phyloP scores from a whole-genome alignment of 23 tunicate genomes.

The Clavelina lepadiformis region DNA sequence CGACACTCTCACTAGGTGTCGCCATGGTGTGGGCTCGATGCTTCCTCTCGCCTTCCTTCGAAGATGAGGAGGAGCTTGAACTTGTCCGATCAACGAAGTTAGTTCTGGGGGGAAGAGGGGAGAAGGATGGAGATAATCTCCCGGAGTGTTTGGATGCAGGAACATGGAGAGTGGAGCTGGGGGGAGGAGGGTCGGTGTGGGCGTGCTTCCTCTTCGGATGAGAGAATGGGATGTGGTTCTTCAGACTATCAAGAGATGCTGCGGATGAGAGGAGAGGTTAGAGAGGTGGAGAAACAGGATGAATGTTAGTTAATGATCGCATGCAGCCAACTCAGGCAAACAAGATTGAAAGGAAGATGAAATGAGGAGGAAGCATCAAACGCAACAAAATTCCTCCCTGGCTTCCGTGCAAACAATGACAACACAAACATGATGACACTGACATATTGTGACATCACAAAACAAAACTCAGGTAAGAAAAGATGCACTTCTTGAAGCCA shows the following conservation, averaged over 20 bases:
- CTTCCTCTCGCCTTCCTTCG: constrained; percentile 7
- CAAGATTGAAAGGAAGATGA: too few species aligned
- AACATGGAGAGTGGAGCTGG: neutral
- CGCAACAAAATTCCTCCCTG: too few species aligned
- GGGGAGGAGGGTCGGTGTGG: neutral
- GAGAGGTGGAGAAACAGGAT: neutral
- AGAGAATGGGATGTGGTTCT: neutral
- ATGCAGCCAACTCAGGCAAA: neutral
- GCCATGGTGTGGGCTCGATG: neutral
- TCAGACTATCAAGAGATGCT: neutral
- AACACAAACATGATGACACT: too few species aligned
- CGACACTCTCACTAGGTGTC: too few species aligned
- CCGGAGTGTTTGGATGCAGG: neutral
- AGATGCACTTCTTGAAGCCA: neutral
- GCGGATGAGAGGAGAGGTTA: too few species aligned
- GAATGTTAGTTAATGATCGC: neutral
- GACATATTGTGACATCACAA: too few species aligned
- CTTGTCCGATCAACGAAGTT: constrained; percentile 3
- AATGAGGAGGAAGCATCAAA: too few species aligned
- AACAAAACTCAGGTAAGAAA: neutral
- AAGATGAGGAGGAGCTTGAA: constrained; percentile 2
- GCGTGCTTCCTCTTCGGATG: neutral
- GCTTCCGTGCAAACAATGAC: too few species aligned
- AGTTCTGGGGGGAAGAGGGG: too few species aligned
- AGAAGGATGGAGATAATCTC: neutral